These are phyloP conservation scores for Sphenodon punctatus DNA, from an alignment of 2,797 vertebrate genomes.

Conservation along the genomic window DNA sequence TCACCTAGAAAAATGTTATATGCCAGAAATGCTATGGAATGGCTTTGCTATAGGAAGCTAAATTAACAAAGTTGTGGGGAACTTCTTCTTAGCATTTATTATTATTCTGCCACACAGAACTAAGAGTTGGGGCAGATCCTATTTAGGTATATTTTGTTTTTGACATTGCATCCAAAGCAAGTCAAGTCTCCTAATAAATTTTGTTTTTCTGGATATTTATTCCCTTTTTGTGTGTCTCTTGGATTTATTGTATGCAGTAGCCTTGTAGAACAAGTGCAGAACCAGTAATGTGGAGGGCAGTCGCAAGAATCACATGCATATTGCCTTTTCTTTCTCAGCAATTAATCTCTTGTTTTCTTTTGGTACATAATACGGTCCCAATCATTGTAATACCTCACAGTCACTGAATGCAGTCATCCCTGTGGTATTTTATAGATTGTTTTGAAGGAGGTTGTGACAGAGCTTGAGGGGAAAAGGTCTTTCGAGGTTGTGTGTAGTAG, in stretches of 20 bases:
- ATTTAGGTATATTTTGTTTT: background rate
- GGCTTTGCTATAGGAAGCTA: background rate
- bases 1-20: background rate
- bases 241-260: rapidly evolving
- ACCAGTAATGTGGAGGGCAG: background rate
- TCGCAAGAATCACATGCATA: background rate
- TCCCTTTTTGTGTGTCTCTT: background rate
- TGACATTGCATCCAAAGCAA: background rate
- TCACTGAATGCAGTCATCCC: too few relatives aligned
- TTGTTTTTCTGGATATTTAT: background rate
- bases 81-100: background rate
- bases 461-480: too few relatives aligned
- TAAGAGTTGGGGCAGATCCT: background rate
- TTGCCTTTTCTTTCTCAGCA: background rate
- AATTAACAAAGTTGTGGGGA: background rate
- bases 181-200: background rate
- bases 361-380: too few relatives aligned
- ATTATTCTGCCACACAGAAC: background rate
- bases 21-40: background rate
- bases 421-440: too few relatives aligned
- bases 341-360: too few relatives aligned
- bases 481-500: too few relatives aligned
- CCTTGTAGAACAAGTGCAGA: background rate
- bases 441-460: too few relatives aligned
- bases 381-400: too few relatives aligned